Percentiles rank a stretch among this genome's conserved stretches.
Evolutionary conservation across 2,113 vertebrate species (phyloP).

Genomic region (Micronycteris hirsuta): DNA sequence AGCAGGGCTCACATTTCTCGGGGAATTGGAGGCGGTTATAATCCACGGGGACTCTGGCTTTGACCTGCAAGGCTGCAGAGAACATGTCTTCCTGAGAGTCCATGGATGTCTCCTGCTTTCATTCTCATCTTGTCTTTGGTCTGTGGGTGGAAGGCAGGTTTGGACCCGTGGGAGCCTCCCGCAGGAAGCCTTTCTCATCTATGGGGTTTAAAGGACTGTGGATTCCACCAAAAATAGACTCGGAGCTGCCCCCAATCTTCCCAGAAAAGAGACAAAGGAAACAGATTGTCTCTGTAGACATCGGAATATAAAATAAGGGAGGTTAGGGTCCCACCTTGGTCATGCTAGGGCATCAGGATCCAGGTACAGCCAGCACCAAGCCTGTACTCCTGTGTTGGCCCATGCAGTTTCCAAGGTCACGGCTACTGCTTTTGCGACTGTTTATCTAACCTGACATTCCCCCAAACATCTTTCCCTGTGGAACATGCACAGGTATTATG

Average conservation of each 20-base stretch:
- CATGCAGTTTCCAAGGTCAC: neutral
- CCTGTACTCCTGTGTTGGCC: neutral
- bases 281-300: neutral
- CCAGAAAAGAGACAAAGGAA: neutral
- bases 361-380: neutral
- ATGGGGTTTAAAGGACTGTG: neutral
- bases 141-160: neutral
- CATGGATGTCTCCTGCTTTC: neutral
- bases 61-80: neutral
- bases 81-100: neutral
- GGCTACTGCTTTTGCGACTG: neutral
- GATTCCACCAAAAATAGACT: neutral
- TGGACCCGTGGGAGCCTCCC: neutral
- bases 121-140: neutral
- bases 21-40: neutral
- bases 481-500: neutral
- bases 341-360: neutral
- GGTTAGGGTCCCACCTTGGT: neutral
- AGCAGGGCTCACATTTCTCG: neutral
- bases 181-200: neutral
- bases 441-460: neutral
- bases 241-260: neutral
- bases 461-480: neutral
- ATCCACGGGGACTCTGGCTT: neutral
- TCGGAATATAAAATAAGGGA: neutral